These are phyloP conservation scores for Parauchenoglanis ngamensis DNA, from an alignment of 2,797 vertebrate genomes.

Conservation along the genomic window DNA sequence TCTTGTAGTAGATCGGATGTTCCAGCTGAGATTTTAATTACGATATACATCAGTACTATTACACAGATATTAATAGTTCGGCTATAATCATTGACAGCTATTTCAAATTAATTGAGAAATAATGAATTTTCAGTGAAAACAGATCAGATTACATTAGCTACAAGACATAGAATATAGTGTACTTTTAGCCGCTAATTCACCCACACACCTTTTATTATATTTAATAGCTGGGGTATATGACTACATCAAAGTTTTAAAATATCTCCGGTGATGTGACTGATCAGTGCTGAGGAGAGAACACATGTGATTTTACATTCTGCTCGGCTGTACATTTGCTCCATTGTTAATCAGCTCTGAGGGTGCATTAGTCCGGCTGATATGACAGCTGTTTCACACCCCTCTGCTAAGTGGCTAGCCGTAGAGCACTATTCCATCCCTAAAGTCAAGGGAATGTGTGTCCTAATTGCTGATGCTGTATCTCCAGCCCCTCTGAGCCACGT, in stretches of 20 bases:
- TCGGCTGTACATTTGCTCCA: constrained; percentile 12
- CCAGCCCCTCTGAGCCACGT: constrained; percentile 69
- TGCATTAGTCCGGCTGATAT: constrained; percentile 51
- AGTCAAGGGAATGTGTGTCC: constrained; percentile 64
- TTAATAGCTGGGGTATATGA: background rate
- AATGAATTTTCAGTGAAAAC: constrained; percentile 37
- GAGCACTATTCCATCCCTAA: constrained; percentile 37
- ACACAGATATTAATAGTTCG: constrained; percentile 40
- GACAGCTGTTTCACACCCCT: constrained; percentile 51
- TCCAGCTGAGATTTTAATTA: constrained; percentile 55
- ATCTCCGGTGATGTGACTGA: constrained; percentile 3
- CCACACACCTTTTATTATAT: background rate
- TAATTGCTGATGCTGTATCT: constrained; percentile 78
- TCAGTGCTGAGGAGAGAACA: constrained; percentile 3
- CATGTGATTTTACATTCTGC: constrained; percentile 4
- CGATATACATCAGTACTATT: constrained; percentile 32
- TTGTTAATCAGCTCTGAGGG: constrained; percentile 52
- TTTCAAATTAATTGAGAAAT: constrained; percentile 54
- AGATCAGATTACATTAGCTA: background rate
- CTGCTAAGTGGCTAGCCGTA: constrained; percentile 47
- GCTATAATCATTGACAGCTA: constrained; percentile 48
- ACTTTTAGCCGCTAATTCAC: background rate
- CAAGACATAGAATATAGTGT: background rate
- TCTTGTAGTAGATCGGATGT: constrained; percentile 51
- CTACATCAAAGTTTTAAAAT: constrained; percentile 9